Evolutionary conservation across 2,888 invertebrate genomes (phyloP).

Genomic region (Meloe dianella): DNA sequence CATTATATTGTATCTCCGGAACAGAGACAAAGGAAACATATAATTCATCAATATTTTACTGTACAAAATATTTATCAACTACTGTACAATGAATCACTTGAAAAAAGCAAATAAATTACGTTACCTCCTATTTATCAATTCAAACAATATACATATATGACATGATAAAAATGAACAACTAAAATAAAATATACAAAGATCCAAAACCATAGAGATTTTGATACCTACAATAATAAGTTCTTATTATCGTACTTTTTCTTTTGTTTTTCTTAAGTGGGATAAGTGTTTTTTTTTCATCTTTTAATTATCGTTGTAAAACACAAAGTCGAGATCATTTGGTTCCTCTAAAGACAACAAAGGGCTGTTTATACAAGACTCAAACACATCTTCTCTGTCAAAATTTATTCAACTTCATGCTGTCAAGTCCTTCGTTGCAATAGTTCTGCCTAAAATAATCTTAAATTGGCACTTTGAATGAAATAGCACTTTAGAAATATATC

Average conservation of each 20-base stretch:
- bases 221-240: conserved; percentile 29
- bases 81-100: conserved; percentile 59
- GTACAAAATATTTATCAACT: conserved; percentile 59
- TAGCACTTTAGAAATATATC: conserved; percentile 52
- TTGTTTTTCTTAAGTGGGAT: conserved; percentile 29
- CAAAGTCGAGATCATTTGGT: conserved; percentile 57
- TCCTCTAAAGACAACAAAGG: conserved; percentile 29
- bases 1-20: conserved; percentile 62
- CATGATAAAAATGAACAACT: conserved; percentile 51
- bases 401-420: no score
- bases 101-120: conserved; percentile 60
- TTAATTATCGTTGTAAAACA: conserved; percentile 51
- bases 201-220: conserved; percentile 36
- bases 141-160: conserved; percentile 58
- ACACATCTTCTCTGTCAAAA: conserved; percentile 17
- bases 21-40: conserved; percentile 51
- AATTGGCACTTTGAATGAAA: conserved; percentile 60
- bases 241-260: background rate
- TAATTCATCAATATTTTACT: conserved; percentile 46
- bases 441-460: conserved; percentile 53
- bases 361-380: background rate
- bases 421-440: conserved; percentile 22
- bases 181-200: conserved; percentile 46
- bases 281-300: no score
- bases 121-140: conserved; percentile 44